Evolutionary conservation across 64 coral and sea anemone species (phyloP).

Genomic region (Dendrophyllia cribrosa): DNA sequence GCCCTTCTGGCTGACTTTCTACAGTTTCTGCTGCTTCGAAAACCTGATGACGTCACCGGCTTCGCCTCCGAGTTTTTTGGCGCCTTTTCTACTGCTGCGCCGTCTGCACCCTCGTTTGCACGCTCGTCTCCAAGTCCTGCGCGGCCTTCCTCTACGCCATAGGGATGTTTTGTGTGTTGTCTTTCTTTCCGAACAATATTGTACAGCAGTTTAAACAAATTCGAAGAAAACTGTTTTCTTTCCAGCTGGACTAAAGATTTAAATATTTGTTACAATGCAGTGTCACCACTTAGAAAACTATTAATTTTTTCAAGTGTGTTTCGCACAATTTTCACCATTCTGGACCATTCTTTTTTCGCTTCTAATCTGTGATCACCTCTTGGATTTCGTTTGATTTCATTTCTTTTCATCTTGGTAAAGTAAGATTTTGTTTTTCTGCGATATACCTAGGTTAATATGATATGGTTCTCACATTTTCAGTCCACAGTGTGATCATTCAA

Average conservation of each 20-base stretch:
- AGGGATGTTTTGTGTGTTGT: neutral
- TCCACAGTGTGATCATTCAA: too few relatives aligned
- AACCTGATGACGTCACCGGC: conserved; percentile 95
- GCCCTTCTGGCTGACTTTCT: conserved; percentile 95
- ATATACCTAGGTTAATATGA: too few relatives aligned
- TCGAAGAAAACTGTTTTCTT: neutral
- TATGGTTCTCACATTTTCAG: too few relatives aligned
- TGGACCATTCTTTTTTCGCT: too few relatives aligned
- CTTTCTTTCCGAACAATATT: neutral
- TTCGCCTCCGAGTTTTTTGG: conserved; percentile 97
- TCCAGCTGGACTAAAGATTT: neutral
- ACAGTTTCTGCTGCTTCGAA: conserved; percentile 91
- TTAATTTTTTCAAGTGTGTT: too few relatives aligned
- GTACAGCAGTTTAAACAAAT: neutral
- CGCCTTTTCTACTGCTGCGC: conserved; percentile 86
- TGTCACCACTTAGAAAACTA: too few relatives aligned
- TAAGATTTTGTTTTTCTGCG: too few relatives aligned
- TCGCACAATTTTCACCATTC: too few relatives aligned
- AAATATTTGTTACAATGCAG: neutral
- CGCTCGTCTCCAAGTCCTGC: conserved; percentile 58
- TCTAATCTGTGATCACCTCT: too few relatives aligned
- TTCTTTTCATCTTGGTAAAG: too few relatives aligned
- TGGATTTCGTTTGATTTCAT: too few relatives aligned
- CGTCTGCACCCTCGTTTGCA: conserved; percentile 81
- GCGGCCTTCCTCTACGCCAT: conserved; percentile 27